Evolutionary conservation across 2,797 vertebrate species (phyloP).

Genomic region (Sebastiscus albofasciatus): DNA sequence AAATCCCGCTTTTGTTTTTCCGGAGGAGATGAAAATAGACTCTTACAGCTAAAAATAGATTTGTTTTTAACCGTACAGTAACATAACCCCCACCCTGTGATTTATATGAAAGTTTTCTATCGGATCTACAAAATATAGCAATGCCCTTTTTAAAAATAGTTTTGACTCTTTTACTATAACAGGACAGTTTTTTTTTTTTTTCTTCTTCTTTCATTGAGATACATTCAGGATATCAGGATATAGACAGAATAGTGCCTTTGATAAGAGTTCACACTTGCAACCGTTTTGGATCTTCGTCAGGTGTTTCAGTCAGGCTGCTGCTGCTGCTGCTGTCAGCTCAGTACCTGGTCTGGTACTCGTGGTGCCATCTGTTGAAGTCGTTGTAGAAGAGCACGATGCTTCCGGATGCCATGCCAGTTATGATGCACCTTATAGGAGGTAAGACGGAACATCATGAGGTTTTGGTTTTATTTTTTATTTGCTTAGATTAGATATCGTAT

Average conservation of each 20-base stretch:
- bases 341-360: constrained; percentile 97
- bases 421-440: constrained; percentile 88
- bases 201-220: constrained; percentile 66
- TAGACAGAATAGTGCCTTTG: constrained; percentile 72
- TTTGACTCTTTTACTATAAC: constrained; percentile 83
- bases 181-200: constrained; percentile 66
- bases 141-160: constrained; percentile 96
- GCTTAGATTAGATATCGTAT: background rate
- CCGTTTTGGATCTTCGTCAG: background rate
- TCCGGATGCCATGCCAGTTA: constrained; percentile 96
- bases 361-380: constrained; percentile 98
- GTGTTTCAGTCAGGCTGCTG: constrained; percentile 20
- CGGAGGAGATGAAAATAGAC: constrained; percentile 85
- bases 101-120: constrained; percentile 88
- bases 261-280: constrained; percentile 51
- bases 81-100: constrained; percentile 88
- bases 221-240: constrained; percentile 76
- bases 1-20: constrained; percentile 51
- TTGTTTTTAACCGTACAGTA: constrained; percentile 82
- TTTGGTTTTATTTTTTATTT: background rate
- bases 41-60: constrained; percentile 98
- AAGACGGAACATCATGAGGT: background rate
- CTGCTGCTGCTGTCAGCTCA: constrained; percentile 72
- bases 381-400: constrained; percentile 99
- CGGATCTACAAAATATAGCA: constrained; percentile 98